These are phyloP conservation scores for Thaleichthys pacificus DNA, from an alignment of 2,797 vertebrate genomes.

Conservation along the genomic window DNA sequence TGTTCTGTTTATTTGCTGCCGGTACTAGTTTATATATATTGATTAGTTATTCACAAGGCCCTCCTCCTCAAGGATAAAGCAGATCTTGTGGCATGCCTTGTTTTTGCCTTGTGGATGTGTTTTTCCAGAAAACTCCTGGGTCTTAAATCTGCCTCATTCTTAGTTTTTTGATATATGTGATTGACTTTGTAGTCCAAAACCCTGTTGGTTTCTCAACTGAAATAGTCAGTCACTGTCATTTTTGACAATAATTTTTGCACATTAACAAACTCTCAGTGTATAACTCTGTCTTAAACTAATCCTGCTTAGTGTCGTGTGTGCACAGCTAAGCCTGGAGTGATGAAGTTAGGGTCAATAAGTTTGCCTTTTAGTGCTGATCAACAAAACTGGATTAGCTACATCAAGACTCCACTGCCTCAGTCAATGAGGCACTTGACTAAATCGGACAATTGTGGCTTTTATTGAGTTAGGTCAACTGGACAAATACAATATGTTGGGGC, in stretches of 20 bases:
- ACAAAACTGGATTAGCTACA: conserved; percentile 24
- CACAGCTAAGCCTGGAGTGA: conserved; percentile 18
- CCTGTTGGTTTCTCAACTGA: too few species aligned
- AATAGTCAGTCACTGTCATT: neutral
- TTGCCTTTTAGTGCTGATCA: conserved; percentile 35
- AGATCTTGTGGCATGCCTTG: neutral
- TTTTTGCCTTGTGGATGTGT: neutral
- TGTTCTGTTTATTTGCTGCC: neutral
- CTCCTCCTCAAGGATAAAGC: neutral
- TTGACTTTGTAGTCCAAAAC: neutral
- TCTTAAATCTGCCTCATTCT: too few species aligned
- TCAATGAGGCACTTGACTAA: conserved; percentile 44
- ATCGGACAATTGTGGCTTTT: conserved; percentile 36
- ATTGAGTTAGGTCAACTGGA: conserved; percentile 52
- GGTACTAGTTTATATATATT: neutral
- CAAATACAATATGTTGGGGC: conserved; percentile 40
- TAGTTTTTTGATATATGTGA: too few species aligned
- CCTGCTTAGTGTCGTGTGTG: conserved; percentile 47
- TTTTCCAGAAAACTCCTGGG: too few species aligned
- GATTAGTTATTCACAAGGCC: neutral
- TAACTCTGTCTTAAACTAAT: conserved; percentile 47
- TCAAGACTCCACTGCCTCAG: conserved; percentile 37
- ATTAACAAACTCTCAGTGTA: conserved; percentile 48
- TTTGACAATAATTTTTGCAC: conserved; percentile 22
- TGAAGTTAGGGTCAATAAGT: conserved; percentile 51